These are phyloP conservation scores for Drosophila eohydei DNA, from an alignment of 2,888 invertebrate species.

Conservation along the genomic window DNA sequence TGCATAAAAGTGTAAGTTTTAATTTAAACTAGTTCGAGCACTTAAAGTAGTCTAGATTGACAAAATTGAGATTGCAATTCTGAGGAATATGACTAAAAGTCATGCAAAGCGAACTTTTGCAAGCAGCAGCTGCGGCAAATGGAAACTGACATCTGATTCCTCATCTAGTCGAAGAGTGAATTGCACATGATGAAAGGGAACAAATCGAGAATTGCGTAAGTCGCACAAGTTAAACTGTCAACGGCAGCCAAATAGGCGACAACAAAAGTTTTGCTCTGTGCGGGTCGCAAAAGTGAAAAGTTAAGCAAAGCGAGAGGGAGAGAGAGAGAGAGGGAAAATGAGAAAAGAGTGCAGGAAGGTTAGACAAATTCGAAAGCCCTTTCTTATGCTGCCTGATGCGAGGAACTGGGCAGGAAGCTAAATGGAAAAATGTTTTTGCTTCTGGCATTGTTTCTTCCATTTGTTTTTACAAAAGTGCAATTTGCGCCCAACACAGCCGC, in stretches of 20 bases:
- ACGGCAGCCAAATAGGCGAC: constrained; percentile 54
- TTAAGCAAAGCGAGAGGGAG: constrained; percentile 56
- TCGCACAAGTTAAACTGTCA: constrained; percentile 75
- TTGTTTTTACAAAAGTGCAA: constrained; percentile 80
- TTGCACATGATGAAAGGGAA: constrained; percentile 36
- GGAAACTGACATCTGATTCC: constrained; percentile 27
- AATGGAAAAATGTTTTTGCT: constrained; percentile 68
- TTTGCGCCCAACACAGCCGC: constrained; percentile 76
- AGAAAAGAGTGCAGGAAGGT: constrained; percentile 41
- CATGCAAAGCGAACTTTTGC: not conserved
- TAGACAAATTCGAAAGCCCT: constrained; percentile 56
- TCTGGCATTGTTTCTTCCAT: constrained; percentile 74
- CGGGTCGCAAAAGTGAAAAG: constrained; percentile 69
- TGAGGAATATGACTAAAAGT: too few relatives aligned
- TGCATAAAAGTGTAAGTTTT: too few relatives aligned
- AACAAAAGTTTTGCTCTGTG: constrained; percentile 27
- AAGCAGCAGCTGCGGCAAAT: constrained; percentile 16
- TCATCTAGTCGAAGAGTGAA: constrained; percentile 3
- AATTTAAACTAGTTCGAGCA: too few relatives aligned
- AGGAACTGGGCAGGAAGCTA: constrained; percentile 14
- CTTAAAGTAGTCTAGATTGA: too few relatives aligned
- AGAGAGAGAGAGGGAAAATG: too few relatives aligned
- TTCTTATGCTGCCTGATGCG: not conserved
- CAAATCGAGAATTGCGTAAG: constrained; percentile 67
- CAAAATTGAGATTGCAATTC: too few relatives aligned